These are phyloP conservation scores for Hanleya hanleyi DNA, from an alignment of 2,888 invertebrate genomes.

Conservation along the genomic window DNA sequence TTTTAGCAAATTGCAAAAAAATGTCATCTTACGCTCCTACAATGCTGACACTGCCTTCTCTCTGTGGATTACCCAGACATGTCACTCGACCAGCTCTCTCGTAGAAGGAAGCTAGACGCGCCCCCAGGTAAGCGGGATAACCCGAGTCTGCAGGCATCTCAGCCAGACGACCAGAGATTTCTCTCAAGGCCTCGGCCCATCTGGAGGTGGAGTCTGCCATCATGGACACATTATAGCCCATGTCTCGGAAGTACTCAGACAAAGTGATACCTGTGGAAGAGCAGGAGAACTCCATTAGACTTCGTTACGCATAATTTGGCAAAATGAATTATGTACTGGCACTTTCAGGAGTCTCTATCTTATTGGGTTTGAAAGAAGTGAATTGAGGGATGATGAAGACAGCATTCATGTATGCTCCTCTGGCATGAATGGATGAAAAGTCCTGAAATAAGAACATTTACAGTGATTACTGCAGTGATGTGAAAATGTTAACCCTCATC, in stretches of 20 bases:
- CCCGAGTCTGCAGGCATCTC: conserved; percentile 99
- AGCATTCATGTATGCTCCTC: too few species aligned
- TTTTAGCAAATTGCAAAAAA: not conserved
- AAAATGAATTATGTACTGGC: too few species aligned
- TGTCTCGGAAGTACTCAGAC: conserved; percentile 97
- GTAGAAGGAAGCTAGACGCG: conserved; percentile 98
- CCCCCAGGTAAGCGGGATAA: conserved; percentile 99
- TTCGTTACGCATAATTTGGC: too few species aligned
- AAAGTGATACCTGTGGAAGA: conserved; percentile 94
- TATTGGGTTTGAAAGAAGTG: too few species aligned
- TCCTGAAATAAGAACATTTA: too few species aligned
- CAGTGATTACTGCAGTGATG: too few species aligned
- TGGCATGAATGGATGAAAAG: too few species aligned
- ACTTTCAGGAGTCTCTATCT: too few species aligned
- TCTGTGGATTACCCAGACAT: conserved; percentile 97
- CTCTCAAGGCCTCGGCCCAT: conserved; percentile 99
- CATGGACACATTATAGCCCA: conserved; percentile 99
- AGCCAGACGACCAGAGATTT: conserved; percentile 99
- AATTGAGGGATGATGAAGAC: not conserved
- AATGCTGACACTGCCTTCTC: conserved; percentile 99
- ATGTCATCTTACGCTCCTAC: conserved; percentile 86
- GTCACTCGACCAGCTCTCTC: conserved; percentile 98
- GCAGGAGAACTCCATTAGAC: too few species aligned
- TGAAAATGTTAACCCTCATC: too few species aligned
- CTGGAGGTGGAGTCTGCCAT: conserved; percentile 99